These are phyloP conservation scores for Aphidius ervi DNA, from an alignment of 1,140 invertebrate species.

Conservation along the genomic window DNA sequence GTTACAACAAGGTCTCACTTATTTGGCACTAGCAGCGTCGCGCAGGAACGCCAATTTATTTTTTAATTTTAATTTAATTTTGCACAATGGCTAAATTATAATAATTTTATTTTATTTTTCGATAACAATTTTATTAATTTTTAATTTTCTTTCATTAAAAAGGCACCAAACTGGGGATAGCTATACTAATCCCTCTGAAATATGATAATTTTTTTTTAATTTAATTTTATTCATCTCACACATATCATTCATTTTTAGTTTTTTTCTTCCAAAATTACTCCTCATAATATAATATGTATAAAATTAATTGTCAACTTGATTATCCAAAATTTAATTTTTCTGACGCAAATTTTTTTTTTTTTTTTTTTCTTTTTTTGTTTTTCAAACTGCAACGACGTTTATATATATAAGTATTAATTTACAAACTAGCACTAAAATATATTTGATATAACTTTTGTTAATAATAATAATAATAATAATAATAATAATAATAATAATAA, in stretches of 20 bases:
- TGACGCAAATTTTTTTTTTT: conserved; percentile 34
- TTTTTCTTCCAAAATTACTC: conserved; percentile 11
- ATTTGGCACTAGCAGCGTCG: conserved; percentile 46
- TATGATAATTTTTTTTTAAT: conserved; percentile 35
- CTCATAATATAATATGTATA: conserved; percentile 30
- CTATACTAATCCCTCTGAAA: conserved; percentile 37
- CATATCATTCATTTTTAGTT: background rate
- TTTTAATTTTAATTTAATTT: conserved; percentile 39
- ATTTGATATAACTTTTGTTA: conserved; percentile 52
- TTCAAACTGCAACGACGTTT: conserved; percentile 50
- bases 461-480: conserved; percentile 31
- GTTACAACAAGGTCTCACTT: conserved; percentile 45
- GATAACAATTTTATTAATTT: conserved; percentile 26
- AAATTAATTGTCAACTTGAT: conserved; percentile 41
- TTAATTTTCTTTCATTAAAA: conserved; percentile 44
- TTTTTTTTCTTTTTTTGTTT: conserved; percentile 22
- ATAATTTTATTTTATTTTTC: conserved; percentile 25
- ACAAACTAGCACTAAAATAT: conserved; percentile 54
- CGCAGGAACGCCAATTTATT: conserved; percentile 28
- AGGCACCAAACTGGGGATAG: conserved; percentile 52
- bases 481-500: conserved; percentile 31
- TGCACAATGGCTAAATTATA: conserved; percentile 22
- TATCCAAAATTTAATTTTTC: conserved; percentile 35
- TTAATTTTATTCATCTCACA: background rate
- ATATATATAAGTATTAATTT: conserved; percentile 41